Conservation (phyloP, 1,140 invertebrate species). For the Melanaphis sacchari region DNA sequence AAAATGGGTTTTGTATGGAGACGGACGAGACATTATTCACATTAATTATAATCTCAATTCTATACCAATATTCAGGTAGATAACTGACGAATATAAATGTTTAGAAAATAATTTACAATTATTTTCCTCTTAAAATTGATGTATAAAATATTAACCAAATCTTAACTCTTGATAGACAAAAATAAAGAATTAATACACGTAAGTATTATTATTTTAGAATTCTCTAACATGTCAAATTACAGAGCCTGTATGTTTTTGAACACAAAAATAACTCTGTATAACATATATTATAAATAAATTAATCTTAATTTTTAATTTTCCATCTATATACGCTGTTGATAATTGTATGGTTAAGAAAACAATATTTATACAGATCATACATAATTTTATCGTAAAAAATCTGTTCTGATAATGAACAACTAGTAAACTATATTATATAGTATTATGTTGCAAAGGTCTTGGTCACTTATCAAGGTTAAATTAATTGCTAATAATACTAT, state of each 20-base stretch:
- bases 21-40: neutral
- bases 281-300: neutral
- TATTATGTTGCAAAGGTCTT: constrained; percentile 12
- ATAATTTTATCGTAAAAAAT: neutral
- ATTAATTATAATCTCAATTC: neutral
- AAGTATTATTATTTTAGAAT: neutral
- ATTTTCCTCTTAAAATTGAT: neutral
- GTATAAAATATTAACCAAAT: neutral
- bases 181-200: neutral
- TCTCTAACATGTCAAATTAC: neutral
- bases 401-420: neutral
- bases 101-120: neutral
- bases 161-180: neutral
- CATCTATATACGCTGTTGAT: neutral
- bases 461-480: neutral
- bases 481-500: neutral
- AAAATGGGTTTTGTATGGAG: neutral
- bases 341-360: neutral
- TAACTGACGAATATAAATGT: neutral
- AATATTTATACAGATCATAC: neutral
- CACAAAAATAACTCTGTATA: neutral
- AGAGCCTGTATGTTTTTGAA: neutral
- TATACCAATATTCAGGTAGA: neutral
- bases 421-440: neutral
- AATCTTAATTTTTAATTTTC: neutral